Evolutionary conservation across 2,797 vertebrate species (phyloP).

Genomic region (Neopelma chrysocephalum): DNA sequence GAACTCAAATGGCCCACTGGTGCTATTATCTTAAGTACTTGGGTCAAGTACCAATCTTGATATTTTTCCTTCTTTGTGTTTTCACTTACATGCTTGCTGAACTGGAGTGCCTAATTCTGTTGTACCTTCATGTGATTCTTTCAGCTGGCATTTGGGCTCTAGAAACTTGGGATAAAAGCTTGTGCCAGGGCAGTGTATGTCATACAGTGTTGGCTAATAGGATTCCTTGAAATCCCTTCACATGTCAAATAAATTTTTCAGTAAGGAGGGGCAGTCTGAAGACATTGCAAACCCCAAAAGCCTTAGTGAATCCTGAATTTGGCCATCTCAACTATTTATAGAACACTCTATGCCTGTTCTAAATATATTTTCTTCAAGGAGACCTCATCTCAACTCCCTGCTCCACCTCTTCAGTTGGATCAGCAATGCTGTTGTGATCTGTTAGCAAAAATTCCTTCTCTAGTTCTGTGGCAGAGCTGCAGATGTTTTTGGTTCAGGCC

Average conservation of each 20-base stretch:
- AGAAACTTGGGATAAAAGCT: neutral
- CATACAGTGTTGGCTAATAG: neutral
- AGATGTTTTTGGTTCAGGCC: neutral
- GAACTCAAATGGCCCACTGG: neutral
- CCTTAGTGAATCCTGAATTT: constrained; percentile 11
- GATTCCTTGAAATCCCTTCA: neutral
- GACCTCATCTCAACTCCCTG: neutral
- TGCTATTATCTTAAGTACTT: neutral
- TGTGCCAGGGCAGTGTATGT: neutral
- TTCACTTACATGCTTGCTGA: neutral
- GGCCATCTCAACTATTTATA: constrained; percentile 28
- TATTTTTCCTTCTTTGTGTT: neutral
- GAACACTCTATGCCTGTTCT: constrained; percentile 6
- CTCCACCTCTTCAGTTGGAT: constrained; percentile 21
- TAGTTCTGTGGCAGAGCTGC: neutral
- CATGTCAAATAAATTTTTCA: neutral
- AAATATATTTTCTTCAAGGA: constrained; percentile 29
- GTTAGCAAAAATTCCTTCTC: neutral
- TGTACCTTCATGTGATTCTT: neutral
- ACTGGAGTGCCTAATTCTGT: neutral
- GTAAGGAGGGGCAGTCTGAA: neutral
- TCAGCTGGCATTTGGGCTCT: neutral
- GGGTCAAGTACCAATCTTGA: neutral
- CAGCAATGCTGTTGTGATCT: neutral
- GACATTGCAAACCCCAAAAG: neutral